Evolutionary conservation across 1,140 invertebrate species (phyloP).

Genomic region (Glossosoma conforme): DNA sequence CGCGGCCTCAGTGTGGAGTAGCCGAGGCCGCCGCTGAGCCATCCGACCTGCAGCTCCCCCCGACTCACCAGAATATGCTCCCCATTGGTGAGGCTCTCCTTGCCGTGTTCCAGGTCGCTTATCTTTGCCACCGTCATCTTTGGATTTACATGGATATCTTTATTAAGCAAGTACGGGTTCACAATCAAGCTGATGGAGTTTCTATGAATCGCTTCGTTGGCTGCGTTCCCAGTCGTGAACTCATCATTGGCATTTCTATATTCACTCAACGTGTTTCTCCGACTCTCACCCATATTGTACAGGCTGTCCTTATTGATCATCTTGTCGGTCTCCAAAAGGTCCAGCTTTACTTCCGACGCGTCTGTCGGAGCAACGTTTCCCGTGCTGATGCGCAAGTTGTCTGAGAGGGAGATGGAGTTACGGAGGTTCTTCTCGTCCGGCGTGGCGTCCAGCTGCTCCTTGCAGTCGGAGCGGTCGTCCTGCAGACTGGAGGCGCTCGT

Average conservation of each 20-base stretch:
- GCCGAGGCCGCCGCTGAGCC: conserved; percentile 18
- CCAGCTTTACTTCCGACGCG: conserved; percentile 40
- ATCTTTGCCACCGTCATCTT: conserved; percentile 41
- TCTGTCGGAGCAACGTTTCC: conserved; percentile 39
- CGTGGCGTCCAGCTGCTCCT: conserved; percentile 14
- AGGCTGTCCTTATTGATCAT: conserved; percentile 30
- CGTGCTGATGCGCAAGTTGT: conserved; percentile 38
- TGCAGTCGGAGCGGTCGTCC: conserved; percentile 21
- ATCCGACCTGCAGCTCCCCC: conserved; percentile 2
- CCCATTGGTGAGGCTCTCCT: conserved; percentile 3
- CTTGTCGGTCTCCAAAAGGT: conserved; percentile 31
- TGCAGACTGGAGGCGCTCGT: conserved; percentile 34
- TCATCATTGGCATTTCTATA: conserved; percentile 39
- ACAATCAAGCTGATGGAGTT: conserved; percentile 29
- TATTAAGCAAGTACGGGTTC: conserved; percentile 34
- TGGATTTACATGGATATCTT: conserved; percentile 49
- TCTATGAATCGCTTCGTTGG: conserved; percentile 22
- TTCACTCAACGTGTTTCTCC: conserved; percentile 38
- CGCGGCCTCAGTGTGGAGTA: conserved; percentile 20
- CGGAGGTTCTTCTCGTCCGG: conserved; percentile 27
- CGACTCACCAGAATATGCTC: conserved; percentile 11
- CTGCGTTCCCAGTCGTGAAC: conserved; percentile 38
- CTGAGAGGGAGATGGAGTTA: conserved; percentile 35
- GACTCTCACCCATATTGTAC: conserved; percentile 28
- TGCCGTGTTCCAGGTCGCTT: conserved; percentile 12